These are phyloP conservation scores for Pyrgilauda ruficollis DNA, from an alignment of 2,113 vertebrate genomes.

Conservation along the genomic window DNA sequence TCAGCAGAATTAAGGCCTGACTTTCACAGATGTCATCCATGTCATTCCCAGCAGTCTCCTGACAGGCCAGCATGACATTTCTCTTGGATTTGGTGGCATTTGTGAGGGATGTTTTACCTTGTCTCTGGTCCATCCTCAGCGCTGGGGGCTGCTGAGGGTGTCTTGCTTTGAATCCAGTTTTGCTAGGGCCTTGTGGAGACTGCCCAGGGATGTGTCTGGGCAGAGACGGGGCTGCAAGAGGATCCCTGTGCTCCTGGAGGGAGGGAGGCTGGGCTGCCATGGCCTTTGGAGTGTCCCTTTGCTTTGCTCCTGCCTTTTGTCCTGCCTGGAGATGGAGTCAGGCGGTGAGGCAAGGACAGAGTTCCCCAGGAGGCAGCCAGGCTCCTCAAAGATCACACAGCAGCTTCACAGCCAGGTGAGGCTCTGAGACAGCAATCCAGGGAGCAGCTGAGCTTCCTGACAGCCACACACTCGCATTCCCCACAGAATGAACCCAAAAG, in stretches of 20 bases:
- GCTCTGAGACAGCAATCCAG: neutral
- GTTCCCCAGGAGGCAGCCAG: neutral
- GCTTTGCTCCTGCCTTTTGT: neutral
- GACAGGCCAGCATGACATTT: constrained; percentile 27
- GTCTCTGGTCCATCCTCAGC: neutral
- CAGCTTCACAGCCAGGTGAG: neutral
- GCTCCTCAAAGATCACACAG: neutral
- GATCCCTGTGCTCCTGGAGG: neutral
- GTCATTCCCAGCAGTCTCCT: neutral
- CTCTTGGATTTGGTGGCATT: neutral
- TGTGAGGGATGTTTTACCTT: neutral
- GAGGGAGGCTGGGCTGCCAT: neutral
- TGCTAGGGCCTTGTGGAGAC: accelerated
- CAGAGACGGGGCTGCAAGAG: neutral
- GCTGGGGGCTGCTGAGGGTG: neutral
- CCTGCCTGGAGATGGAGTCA: neutral
- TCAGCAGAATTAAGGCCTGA: neutral
- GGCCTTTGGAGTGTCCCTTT: neutral
- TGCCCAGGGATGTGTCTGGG: neutral
- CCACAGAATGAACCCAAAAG: neutral
- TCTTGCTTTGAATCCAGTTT: neutral
- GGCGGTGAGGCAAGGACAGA: neutral
- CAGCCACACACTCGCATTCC: neutral
- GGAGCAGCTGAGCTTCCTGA: neutral
- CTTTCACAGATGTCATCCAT: neutral